These are phyloP conservation scores for Deroplatys truncata DNA, from an alignment of 2,888 invertebrate species.

Conservation along the genomic window DNA sequence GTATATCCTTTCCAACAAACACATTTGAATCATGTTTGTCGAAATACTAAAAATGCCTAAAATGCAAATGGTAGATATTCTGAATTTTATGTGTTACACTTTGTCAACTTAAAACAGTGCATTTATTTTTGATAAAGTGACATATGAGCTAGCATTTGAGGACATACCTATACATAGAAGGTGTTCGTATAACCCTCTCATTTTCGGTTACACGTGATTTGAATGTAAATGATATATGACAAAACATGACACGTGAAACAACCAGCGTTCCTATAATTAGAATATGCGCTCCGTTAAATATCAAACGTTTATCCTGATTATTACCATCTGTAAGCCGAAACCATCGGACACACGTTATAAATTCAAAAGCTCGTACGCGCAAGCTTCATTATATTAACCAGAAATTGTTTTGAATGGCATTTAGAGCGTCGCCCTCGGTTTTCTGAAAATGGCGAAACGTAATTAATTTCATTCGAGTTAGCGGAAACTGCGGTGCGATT, in stretches of 20 bases:
- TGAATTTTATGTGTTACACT: too few relatives aligned
- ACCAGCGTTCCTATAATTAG: background rate
- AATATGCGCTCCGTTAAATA: background rate
- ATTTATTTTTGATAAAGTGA: too few relatives aligned
- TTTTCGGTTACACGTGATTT: background rate
- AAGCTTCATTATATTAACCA: background rate
- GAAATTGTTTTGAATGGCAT: background rate
- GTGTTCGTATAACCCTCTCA: background rate
- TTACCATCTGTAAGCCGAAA: background rate
- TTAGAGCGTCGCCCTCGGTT: background rate
- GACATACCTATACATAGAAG: too few relatives aligned
- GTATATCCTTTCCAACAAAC: too few relatives aligned
- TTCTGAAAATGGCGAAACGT: background rate
- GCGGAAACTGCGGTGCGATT: background rate
- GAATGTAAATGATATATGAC: background rate
- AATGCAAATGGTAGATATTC: too few relatives aligned
- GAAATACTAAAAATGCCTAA: too few relatives aligned
- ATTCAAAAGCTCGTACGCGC: background rate
- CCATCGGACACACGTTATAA: background rate
- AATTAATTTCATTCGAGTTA: background rate
- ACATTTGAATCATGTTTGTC: too few relatives aligned
- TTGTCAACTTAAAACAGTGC: too few relatives aligned
- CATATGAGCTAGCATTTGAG: too few relatives aligned
- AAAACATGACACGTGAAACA: background rate
- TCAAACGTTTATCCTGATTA: background rate